Base-by-base conservation (phyloP, 2,888 invertebrate species). In the Tetrapedia diversipes region DNA sequence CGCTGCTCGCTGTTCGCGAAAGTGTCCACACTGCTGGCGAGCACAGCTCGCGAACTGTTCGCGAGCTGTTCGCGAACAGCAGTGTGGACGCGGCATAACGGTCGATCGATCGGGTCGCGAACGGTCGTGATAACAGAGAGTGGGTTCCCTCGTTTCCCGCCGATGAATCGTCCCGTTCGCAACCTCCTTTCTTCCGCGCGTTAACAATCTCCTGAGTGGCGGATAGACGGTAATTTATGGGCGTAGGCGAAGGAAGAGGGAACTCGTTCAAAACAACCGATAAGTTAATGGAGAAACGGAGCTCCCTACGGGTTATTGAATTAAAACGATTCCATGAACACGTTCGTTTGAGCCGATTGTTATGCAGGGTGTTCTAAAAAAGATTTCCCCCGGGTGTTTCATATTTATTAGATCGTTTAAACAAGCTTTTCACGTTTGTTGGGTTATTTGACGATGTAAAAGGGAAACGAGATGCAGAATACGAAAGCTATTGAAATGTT, bases 181-280 rank as follows among this genome's bases (percentile, higher is more conserved):
- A 14, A 3, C 8, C 16, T n/a, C 63, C 51, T 29, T 59, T 61
- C 61, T 63, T 47, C n/a, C 27, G 32, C 65, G 10, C 53, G 54
- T n/a, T 59, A 69, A 80, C 65, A 22, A 45, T n/a, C 51, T 47
- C 47, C 32, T 57, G 53, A 60, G 22, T 22, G 54, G 11, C 27
- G 59, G 74, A 79, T 66, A 56, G 49, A n/a, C 19, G 37, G 56
- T 65, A 65, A 82, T 80, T 77, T 73, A 80, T 68, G 57, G 57
- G 19, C 47, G 2, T 22, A 32, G 24, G 19, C 49, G 19, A 19
- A 41, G 11, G 14, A 29, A 32, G 7, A n/a, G 7, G 24, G 53
- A 37, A 16, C 11, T 29, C 63, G 73, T 67, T 70, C 34, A 73
- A 82, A 82, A 80, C 83, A 76, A 68, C 60, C 64, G 82, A 81